A percentile compares a stretch with the other conserved stretches of the same genome.
These are phyloP conservation scores for Galleria mellonella DNA, from an alignment of 1,140 invertebrate genomes.

Conservation along the genomic window DNA sequence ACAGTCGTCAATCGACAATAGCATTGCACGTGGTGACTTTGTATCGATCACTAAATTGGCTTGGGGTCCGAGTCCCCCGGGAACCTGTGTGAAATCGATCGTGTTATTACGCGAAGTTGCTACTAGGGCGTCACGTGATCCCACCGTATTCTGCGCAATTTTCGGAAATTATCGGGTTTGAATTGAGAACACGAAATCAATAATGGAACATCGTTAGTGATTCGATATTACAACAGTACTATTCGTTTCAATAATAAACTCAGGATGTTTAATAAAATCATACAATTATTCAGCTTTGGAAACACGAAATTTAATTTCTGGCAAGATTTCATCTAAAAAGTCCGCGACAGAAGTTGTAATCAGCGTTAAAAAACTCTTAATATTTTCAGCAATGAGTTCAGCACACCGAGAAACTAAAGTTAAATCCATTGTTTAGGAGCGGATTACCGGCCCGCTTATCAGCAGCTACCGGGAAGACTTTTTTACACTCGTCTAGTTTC, in stretches of 20 bases:
- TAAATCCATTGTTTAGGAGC: constrained; percentile 52
- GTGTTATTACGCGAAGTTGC: constrained; percentile 25
- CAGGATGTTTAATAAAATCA: no score
- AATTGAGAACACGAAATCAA: constrained; percentile 7
- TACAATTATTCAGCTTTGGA: no score
- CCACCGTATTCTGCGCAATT: background rate
- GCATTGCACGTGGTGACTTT: constrained; percentile 18
- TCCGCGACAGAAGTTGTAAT: no score
- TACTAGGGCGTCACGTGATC: constrained; percentile 15
- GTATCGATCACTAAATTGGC: constrained; percentile 13
- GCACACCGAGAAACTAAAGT: constrained; percentile 12
- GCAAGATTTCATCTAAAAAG: no score
- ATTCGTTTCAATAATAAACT: no score
- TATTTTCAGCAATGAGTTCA: constrained; percentile 13
- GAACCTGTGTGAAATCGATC: constrained; percentile 36
- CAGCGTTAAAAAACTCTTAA: constrained; percentile 41
- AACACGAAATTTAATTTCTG: no score
- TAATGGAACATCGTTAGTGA: no score
- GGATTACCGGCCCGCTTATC: constrained; percentile 53
- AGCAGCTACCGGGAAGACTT: constrained; percentile 23
- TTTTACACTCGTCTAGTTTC: constrained; percentile 56
- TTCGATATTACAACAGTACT: no score
- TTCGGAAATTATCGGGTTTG: constrained; percentile 2
- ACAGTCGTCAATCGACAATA: constrained; percentile 11
- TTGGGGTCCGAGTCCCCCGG: constrained; percentile 16